Conservation (phyloP, 2,888 invertebrate genomes). For the Orchesellides sinensis region DNA sequence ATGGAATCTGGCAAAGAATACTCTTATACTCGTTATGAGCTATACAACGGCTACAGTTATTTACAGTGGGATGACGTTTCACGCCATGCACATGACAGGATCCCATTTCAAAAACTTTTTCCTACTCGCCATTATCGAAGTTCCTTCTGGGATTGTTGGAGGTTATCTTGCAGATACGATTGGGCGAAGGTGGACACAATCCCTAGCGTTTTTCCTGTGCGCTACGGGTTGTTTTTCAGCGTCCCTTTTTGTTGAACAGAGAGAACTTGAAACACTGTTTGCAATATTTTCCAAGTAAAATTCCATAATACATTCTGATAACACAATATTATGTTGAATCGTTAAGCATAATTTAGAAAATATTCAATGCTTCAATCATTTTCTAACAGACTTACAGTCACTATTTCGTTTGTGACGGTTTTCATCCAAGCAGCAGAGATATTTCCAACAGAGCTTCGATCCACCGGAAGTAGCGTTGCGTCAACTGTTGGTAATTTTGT, state of each 20-base stretch:
- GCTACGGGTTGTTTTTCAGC: constrained; percentile 63
- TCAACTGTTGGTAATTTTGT: constrained; percentile 79
- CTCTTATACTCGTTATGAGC: too few relatives aligned
- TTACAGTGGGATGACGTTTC: constrained; percentile 75
- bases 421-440: constrained; percentile 79
- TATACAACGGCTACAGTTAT: constrained; percentile 75
- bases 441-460: constrained; percentile 83
- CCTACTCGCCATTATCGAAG: constrained; percentile 82
- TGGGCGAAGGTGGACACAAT: constrained; percentile 79
- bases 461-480: constrained; percentile 83
- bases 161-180: constrained; percentile 79
- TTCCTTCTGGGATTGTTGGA: constrained; percentile 81
- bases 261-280: constrained; percentile 28
- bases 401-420: constrained; percentile 80
- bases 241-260: constrained; percentile 40
- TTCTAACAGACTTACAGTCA: constrained; percentile 75
- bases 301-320: neutral
- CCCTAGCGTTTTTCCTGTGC: constrained; percentile 77
- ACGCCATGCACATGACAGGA: constrained; percentile 78
- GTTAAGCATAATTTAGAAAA: too few relatives aligned
- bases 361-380: too few relatives aligned
- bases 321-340: too few relatives aligned
- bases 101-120: constrained; percentile 84
- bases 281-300: constrained; percentile 22
- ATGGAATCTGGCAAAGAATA: constrained; percentile 66